Evolutionary conservation across 2,113 vertebrate species (phyloP), one percentile per base, ranked within the genome.

Genomic region (Blennius ocellaris): DNA sequence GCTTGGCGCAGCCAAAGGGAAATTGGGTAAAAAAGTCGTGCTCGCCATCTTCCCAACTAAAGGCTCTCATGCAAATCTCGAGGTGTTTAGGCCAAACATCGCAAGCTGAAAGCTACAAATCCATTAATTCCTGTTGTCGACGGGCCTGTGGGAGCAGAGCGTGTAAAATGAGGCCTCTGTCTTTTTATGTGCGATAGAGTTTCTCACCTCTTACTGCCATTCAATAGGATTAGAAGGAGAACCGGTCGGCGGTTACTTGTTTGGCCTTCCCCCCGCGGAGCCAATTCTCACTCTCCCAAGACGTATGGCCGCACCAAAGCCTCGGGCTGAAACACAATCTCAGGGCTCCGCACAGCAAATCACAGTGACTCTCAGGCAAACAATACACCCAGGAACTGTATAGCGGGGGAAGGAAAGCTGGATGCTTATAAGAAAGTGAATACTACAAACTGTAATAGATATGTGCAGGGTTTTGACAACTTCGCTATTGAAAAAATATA

Each of bases 271-370:
- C 54, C 60, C 63, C 0, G n/a, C 43, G 52, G 67, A 85, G 63
- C 80, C 73, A 69, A 59, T 67, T 78, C 73, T 86, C 41, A 6
- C 73, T 66, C 85, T 72, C 72, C 74, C 52, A 83, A 87, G 80
- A 85, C 10, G 56, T 64, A 58, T 14, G 66, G 61, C 66, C 37
- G 11, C 67, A 69, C 79, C 70, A 86, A 75, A 58, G 80, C 80
- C 87, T 52, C 69, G 1, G 77, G 83, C 75, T 74, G 83, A 86
- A 92, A 91, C 73, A 59, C 63, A 83, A 90, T 83, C 83, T 82
- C 5, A 8, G 62, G 66, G 21, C 67, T 79, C 56, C 45, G 70
- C 47, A 47, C 59, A 80, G 80, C 61, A 75, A 85, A 78, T 81
- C 72, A 71, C 77, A 64, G 1, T 44, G 72, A 51, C 59, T 69